Evolutionary conservation across 1,140 invertebrate genomes (phyloP).

Genomic region (Dreissena rostriformis): DNA sequence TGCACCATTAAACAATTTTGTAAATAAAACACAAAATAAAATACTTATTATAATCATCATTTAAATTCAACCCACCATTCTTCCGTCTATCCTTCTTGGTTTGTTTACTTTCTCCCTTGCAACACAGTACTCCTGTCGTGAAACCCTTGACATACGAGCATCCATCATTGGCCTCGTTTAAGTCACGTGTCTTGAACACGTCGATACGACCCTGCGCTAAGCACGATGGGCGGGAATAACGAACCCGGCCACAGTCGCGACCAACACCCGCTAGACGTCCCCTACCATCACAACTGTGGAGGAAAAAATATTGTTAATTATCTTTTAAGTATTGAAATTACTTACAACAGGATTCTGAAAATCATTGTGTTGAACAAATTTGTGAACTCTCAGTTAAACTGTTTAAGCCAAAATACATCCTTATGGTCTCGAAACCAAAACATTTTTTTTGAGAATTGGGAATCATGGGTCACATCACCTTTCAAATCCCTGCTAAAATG

Average conservation of each 20-base stretch:
- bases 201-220: constrained; percentile 74
- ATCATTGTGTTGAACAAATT: too few species aligned
- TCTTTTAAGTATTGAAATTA: too few species aligned
- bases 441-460: too few species aligned
- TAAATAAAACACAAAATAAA: too few species aligned
- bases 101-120: constrained; percentile 67
- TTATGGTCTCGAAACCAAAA: too few species aligned
- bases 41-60: not conserved
- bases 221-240: constrained; percentile 70
- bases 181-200: constrained; percentile 68
- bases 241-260: constrained; percentile 69
- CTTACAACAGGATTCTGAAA: too few species aligned
- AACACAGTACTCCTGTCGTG: constrained; percentile 77
- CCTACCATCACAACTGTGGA: constrained; percentile 38
- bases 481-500: too few species aligned
- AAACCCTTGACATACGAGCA: constrained; percentile 72
- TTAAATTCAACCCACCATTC: constrained; percentile 16
- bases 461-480: too few species aligned
- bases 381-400: too few species aligned
- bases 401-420: too few species aligned
- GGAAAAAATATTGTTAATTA: too few species aligned
- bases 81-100: constrained; percentile 38
- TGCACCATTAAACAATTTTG: too few species aligned
- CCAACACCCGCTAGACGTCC: constrained; percentile 77
- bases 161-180: constrained; percentile 46